A percentile compares a stretch with the other conserved stretches of the same genome.
Conservation (phyloP, 2,113 vertebrate genomes). For the Prolemur simus region DNA sequence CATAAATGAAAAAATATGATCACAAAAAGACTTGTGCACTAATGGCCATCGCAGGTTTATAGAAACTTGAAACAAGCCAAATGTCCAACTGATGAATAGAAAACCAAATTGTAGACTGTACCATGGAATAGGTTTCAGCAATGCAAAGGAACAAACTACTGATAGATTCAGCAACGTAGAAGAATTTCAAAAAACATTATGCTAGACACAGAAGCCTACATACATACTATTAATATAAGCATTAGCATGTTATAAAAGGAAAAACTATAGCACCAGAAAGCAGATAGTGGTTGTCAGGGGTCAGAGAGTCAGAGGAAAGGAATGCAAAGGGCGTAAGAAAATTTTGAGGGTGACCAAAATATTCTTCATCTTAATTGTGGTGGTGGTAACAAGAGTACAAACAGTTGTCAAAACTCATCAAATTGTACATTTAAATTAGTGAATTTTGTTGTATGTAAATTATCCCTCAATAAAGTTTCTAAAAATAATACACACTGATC, state of each 20-base stretch:
- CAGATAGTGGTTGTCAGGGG: not conserved
- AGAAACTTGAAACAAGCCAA: not conserved
- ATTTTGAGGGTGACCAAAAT: not conserved
- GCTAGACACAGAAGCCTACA: not conserved
- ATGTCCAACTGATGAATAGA: not conserved
- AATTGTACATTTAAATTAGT: not conserved
- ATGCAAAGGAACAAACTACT: not conserved
- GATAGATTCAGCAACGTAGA: not conserved
- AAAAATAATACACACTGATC: not conserved
- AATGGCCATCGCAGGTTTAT: not conserved
- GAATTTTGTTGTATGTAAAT: not conserved
- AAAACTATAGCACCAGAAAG: not conserved
- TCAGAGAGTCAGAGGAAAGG: not conserved
- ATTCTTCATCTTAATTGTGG: not conserved
- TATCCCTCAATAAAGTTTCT: not conserved
- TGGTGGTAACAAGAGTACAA: not conserved
- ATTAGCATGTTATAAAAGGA: not conserved
- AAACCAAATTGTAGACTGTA: not conserved
- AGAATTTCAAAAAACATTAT: not conserved
- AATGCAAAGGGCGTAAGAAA: not conserved
- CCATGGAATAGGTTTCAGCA: rapidly evolving
- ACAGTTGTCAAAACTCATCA: not conserved
- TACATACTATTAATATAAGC: too few relatives aligned
- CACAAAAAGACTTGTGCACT: not conserved
- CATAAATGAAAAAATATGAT: not conserved